Base-by-base conservation (phyloP, 1,140 invertebrate genomes). In the Apis florea region DNA sequence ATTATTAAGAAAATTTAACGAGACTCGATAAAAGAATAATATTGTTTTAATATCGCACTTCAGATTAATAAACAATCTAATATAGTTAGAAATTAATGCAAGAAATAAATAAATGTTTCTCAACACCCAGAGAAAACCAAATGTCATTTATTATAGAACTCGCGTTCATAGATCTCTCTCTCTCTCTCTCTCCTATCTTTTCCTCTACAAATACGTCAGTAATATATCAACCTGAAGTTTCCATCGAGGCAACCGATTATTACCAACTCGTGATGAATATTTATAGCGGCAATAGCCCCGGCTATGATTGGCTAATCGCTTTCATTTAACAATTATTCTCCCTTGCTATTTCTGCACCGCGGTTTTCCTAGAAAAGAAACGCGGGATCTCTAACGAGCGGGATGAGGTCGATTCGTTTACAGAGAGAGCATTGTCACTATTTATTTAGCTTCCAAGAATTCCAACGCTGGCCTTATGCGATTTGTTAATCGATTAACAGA, bases 331-430 rank as follows among this genome's bases (percentile, higher is more conserved):
- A 68, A 31, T 56, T 47, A 76, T 54, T 61, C 19, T 67, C 5
- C 49, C 51, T 54, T 12, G 1, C 51, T 67, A 77, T 68, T 77
- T 68, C 63, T 77, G n/a, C 53, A 17, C 2, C 9, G 21, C 51
- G 21, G n/a, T 31, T n/a, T 77, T 77, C 63, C 63, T 40, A 40
- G 63, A 77, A 68, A 77, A n/a, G 53, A 40, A 56, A 51, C 63
- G 63, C n/a, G 5, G 9, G 31, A 47, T 67, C 31, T 68, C 31
- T 68, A 77, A 77, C 74, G 63, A 67, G 53, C 64, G 26, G 0
- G 51, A 77, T 26, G 74, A 56, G 49, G 63, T 10, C 53, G 53
- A 66, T 67, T 67, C 63, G 40, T 67, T 67, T 47, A 64, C 49
- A 56, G 61, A 54, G 74, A n/a, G 51, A 24, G 49, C 51, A 76